Evolutionary conservation across 2,113 vertebrate genomes (phyloP), one percentile per base, ranked within the genome.

Genomic region (Orientallactaga bullata): DNA sequence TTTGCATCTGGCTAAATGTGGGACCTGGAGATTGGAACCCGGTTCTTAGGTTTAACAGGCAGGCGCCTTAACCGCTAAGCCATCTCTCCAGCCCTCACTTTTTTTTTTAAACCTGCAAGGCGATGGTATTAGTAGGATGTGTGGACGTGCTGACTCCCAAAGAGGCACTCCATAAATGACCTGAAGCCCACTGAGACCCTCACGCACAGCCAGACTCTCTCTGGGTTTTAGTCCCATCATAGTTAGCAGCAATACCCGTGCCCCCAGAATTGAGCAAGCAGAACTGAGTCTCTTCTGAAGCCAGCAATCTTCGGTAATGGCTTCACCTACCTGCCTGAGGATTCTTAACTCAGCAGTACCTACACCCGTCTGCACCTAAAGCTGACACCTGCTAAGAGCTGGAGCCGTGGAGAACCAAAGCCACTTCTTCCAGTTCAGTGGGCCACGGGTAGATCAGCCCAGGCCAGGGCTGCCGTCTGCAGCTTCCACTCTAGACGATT

Each of bases 131-230:
- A 66, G 74, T 71, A 60, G 79, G 84, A 39, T 11, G 11, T 74
- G 18, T 26, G 35, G 37, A 91, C 55, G 55, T 10, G 71, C 74
- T 8, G 21, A 51, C 23, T 6, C 20, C 74, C n/a, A 35, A 58
- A 69, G 0, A 16, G 28, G 37, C 0, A 3, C 30, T 71, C 30
- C 2, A 0, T 5, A 35, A 55, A 18, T 15, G 72, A 26, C 13
- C 51, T 35, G 3, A 86, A 80, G 51, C 26, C 28, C 32, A 76
- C 66, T 24, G 32, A 3, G 9, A 28, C 13, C 35, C 68, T 69
- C 42, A 23, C 32, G 35, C 5, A 18, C 2, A 82, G 51, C 20
- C 61, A 55, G n/a, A 65, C 16, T 66, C 83, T 89, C 65, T 37
- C 3, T 4, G 32, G 30, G 35, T n/a, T 39, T 68, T n/a, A 51